A percentile compares a stretch with the other conserved stretches of the same genome.
These are phyloP conservation scores for Patella caerulea DNA, from an alignment of 2,888 invertebrate species.

Conservation along the genomic window DNA sequence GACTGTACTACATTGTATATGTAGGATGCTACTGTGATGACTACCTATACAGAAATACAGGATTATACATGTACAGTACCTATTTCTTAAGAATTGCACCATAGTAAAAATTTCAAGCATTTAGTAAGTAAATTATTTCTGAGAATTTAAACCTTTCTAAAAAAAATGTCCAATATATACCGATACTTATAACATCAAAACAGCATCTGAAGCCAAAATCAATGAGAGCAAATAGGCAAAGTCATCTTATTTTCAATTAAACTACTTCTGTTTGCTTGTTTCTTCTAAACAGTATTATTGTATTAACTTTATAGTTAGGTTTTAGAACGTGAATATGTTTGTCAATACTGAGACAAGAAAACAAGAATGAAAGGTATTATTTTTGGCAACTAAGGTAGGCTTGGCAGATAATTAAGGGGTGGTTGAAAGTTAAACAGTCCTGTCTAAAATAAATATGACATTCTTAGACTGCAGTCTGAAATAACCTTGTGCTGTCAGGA, in stretches of 20 bases:
- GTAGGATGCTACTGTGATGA: too few relatives aligned
- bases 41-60: too few relatives aligned
- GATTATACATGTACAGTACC: too few relatives aligned
- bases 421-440: constrained; percentile 8
- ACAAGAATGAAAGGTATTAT: constrained; percentile 5
- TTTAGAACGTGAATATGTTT: constrained; percentile 6
- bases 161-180: too few relatives aligned
- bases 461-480: too few relatives aligned
- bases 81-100: too few relatives aligned
- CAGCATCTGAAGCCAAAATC: constrained; percentile 2
- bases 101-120: too few relatives aligned
- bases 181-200: too few relatives aligned
- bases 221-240: neutral
- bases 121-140: too few relatives aligned
- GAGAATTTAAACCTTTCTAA: too few relatives aligned
- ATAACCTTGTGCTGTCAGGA: too few relatives aligned
- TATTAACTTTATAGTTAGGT: neutral
- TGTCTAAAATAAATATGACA: neutral
- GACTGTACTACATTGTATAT: too few relatives aligned
- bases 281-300: neutral
- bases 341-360: neutral
- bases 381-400: neutral
- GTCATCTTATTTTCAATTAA: constrained; percentile 10
- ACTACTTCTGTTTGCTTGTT: neutral
- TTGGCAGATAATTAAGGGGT: constrained; percentile 5